phyloP scores from a whole-genome alignment of 2,797 vertebrate genomes.

The Tokudaia tokunoshimensis region DNA sequence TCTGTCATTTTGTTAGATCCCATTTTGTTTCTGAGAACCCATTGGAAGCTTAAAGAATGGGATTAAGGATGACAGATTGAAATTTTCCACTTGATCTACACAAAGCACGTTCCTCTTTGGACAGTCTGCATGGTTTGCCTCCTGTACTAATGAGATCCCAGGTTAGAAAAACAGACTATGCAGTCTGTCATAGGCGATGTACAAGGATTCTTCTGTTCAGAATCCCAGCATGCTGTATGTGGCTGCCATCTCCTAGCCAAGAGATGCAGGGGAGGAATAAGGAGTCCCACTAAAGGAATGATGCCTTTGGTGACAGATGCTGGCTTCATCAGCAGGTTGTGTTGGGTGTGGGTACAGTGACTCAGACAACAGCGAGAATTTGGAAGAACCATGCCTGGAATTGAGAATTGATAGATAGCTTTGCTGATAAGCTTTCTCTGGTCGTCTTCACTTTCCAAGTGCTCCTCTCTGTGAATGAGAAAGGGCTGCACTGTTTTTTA shows the following conservation, averaged over 20 bases:
- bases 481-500: not conserved
- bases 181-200: not conserved
- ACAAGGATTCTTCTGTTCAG: not conserved
- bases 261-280: not conserved
- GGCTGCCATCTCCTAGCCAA: not conserved
- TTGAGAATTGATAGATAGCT: not conserved
- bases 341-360: not conserved
- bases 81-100: not conserved
- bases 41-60: not conserved
- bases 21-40: constrained; percentile 24
- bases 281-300: not conserved
- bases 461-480: not conserved
- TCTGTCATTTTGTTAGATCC: constrained; percentile 26
- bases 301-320: not conserved
- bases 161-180: not conserved
- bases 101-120: not conserved
- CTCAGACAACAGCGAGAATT: not conserved
- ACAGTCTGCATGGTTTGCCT: not conserved
- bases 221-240: not conserved
- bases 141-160: not conserved
- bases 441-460: not conserved
- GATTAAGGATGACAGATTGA: not conserved
- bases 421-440: not conserved
- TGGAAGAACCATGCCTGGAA: not conserved
- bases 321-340: not conserved